Percentiles rank a stretch among this genome's conserved stretches.
phyloP scores from a whole-genome alignment of 2,113 vertebrate genomes.

The Fulica atra region DNA sequence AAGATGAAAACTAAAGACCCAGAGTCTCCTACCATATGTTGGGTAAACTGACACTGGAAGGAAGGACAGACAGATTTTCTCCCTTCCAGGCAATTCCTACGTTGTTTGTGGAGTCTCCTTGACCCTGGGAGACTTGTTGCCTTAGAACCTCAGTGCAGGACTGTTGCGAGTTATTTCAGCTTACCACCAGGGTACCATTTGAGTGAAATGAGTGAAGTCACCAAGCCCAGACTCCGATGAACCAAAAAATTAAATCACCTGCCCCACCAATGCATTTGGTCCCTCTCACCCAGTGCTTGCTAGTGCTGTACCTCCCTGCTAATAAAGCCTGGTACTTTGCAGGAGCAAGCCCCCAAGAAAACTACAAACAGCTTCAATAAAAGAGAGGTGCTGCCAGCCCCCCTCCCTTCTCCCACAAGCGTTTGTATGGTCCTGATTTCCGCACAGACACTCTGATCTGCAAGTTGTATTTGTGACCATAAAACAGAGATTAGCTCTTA shows the following conservation, averaged over 20 bases:
- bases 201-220: background rate
- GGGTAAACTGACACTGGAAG: background rate
- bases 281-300: background rate
- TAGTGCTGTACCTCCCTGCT: background rate
- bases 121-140: background rate
- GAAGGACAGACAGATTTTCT: background rate
- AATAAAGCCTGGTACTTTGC: background rate
- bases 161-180: background rate
- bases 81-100: background rate
- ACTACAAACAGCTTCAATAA: background rate
- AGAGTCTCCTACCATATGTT: background rate
- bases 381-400: background rate
- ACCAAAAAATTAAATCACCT: background rate
- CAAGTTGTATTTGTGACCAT: background rate
- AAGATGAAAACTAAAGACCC: background rate
- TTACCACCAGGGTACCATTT: background rate
- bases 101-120: background rate
- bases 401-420: background rate
- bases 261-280: background rate
- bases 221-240: background rate
- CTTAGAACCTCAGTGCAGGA: background rate
- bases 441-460: constrained; percentile 36
- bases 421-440: constrained; percentile 37
- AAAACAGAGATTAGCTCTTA: constrained; percentile 63
- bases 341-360: constrained; percentile 1